A percentile compares a stretch with the other conserved stretches of the same genome.
Conservation (phyloP, 1,140 invertebrate species). For the Phymorhynchus buccinoides region DNA sequence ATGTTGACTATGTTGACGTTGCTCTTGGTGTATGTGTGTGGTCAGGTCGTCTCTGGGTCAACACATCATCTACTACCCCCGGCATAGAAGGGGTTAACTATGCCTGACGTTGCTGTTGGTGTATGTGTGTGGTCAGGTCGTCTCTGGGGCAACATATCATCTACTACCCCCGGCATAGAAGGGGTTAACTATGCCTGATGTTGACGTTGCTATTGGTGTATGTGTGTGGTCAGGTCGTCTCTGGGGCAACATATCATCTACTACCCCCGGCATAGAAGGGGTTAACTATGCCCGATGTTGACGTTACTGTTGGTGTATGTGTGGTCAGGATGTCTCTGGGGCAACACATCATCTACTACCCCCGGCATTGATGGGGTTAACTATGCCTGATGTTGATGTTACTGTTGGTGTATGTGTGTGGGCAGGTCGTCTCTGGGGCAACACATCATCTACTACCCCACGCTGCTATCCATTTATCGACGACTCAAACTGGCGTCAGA, state of each 20-base stretch:
- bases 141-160: too few relatives aligned
- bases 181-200: too few relatives aligned
- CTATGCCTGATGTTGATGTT: not conserved
- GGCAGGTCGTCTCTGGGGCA: slow-evolving; percentile 73
- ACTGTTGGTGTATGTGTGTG: not conserved
- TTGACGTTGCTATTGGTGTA: not conserved
- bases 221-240: slow-evolving; percentile 73
- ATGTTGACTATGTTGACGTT: too few relatives aligned
- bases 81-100: too few relatives aligned
- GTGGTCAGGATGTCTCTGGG: not conserved
- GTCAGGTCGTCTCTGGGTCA: not conserved
- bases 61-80: not conserved
- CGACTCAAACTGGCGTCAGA: slow-evolving; percentile 86
- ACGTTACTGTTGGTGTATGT: not conserved
- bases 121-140: too few relatives aligned
- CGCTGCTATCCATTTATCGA: slow-evolving; percentile 86
- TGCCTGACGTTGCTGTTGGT: too few relatives aligned
- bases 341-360: not conserved
- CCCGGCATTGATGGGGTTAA: not conserved
- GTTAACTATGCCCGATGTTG: not conserved
- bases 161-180: too few relatives aligned
- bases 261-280: slow-evolving; percentile 69
- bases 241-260: slow-evolving; percentile 81
- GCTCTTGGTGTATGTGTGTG: too few relatives aligned
- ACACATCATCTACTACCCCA: slow-evolving; percentile 90